Evolutionary conservation across 2,888 invertebrate genomes (phyloP).

Genomic region (Glaucopsyche alexis): DNA sequence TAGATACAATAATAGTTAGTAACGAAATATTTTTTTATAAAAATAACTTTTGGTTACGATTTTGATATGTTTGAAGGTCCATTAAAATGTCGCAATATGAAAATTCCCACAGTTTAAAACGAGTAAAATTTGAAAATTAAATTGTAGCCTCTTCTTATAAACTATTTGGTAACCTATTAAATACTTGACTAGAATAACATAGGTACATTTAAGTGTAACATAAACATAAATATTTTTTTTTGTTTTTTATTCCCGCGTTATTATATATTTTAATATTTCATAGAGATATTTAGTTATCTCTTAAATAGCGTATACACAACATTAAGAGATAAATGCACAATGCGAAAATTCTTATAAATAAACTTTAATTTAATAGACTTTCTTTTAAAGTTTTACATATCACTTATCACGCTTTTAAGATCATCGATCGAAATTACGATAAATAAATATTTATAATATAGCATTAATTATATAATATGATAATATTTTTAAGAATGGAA

Average conservation of each 20-base stretch:
- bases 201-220: neutral
- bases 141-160: neutral
- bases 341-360: constrained; percentile 4
- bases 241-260: neutral
- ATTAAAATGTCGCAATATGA: neutral
- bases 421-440: neutral
- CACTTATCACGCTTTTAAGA: constrained; percentile 9
- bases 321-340: neutral
- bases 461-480: neutral
- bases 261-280: neutral
- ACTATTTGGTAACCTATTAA: neutral
- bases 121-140: neutral
- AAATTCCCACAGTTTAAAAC: neutral
- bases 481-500: neutral
- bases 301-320: constrained; percentile 4
- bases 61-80: constrained; percentile 1
- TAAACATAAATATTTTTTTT: neutral
- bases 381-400: constrained; percentile 24
- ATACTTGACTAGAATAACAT: constrained; percentile 1
- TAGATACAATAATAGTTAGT: neutral
- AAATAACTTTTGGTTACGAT: neutral
- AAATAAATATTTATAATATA: neutral
- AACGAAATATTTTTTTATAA: neutral
- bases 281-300: neutral
- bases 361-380: constrained; percentile 15